phyloP scores from a whole-genome alignment of 1,140 invertebrate species.

The Drosophila quadrilineata region DNA sequence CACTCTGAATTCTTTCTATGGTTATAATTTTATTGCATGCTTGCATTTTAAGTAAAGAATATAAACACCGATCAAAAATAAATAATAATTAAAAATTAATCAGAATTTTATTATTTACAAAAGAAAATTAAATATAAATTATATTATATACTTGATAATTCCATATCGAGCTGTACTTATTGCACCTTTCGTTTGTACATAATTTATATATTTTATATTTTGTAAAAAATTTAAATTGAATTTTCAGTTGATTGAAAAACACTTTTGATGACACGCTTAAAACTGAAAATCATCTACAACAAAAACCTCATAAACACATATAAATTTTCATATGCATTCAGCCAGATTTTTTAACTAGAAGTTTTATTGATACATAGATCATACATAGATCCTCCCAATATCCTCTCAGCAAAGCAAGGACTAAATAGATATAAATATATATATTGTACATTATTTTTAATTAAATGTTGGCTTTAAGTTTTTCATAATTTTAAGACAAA shows the following conservation, averaged over 20 bases:
- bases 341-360: background rate
- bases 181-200: constrained; percentile 22
- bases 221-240: constrained; percentile 1
- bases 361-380: background rate
- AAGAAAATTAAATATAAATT: background rate
- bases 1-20: constrained; percentile 15
- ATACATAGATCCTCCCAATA: background rate
- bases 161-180: constrained; percentile 39
- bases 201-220: constrained; percentile 14
- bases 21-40: constrained; percentile 38
- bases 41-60: constrained; percentile 28
- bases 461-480: too few relatives aligned
- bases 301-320: background rate
- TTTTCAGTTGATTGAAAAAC: constrained; percentile 5
- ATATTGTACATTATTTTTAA: too few relatives aligned
- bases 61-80: background rate
- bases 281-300: constrained; percentile 11
- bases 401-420: background rate
- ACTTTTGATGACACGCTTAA: background rate
- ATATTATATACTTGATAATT: constrained; percentile 7
- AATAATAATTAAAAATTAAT: constrained; percentile 1
- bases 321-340: background rate
- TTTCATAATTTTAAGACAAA: too few relatives aligned
- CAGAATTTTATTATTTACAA: too few relatives aligned
- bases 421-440: too few relatives aligned